Base-by-base conservation (phyloP, 2,888 invertebrate species). In the Nomada ferruginata region DNA sequence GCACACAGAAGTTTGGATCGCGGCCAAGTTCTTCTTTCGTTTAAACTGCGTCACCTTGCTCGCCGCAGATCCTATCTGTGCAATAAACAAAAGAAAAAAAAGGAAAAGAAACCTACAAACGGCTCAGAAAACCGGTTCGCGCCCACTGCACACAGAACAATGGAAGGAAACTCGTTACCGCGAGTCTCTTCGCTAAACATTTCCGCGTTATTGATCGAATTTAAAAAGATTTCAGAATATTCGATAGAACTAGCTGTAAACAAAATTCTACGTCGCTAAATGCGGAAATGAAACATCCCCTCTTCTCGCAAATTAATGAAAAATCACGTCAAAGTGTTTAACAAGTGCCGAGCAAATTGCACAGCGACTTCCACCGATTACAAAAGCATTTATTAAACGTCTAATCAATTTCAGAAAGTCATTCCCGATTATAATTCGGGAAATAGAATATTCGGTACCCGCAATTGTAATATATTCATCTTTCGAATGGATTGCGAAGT, bases 21-120 rank as follows among this genome's bases (percentile, higher is more conserved):
- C 20, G 7, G 79, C 85, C 85, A 85, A 68, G 15, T 23, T 72
- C 57, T 23, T 26, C 64, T 77, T 74, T 55, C 70, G 11, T 65
- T 36, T 15, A 52, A 66, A 57, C 36, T 29, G 57, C 26, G 66
- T 23, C 44, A 50, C 29, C 59, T 47, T 42, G 61, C 59, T 78
- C 44, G 26, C 53, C 59, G 18, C n/a, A 44, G 36, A 47, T 63
- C 15, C 65, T 20, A 50, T 23, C 47, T 11, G 11, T 15, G 3
- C 59, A 4, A 52, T 7, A 20, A 69, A 65, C 20, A 47, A 55
- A 55, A 36, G 7, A 1, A 26, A 69, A 65, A 65, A 26, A 47
- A 55, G 29, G 7, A 7, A 36, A 36, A 9, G 36, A 55, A 36
- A 20, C 29, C 20, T 13, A 44, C 20, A 9, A 23, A 65, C 15